Base-by-base conservation (phyloP, 2,888 invertebrate species). In the Norana najaformis region DNA sequence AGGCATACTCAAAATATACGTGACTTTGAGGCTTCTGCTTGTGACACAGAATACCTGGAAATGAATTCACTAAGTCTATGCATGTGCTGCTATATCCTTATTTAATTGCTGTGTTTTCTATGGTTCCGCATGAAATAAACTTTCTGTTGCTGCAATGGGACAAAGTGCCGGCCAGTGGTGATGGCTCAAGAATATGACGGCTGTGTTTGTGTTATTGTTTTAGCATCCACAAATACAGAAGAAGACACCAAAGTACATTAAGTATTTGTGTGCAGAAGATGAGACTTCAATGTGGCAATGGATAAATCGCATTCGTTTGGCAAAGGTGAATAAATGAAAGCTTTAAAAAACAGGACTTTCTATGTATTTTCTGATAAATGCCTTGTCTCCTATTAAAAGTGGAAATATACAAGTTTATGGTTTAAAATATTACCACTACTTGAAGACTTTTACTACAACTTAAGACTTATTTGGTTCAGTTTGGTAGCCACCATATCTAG, bases 241-340 rank as follows among this genome's bases (percentile, higher is more conserved):
- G 92, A 98, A 98, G 95, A 97, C 97, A 93, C 96, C 97, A 93
- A 97, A 98, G 95, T 98, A 97, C 94, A 97, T 99, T 92, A 98
- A 98, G 95, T 99, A 98, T 95, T 96, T 99, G 90, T 99, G 99
- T 95, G 98, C 98, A 82, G 99, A 99, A 94, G 98, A 98, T 95
- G 96, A 97, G 93, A 96, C 96, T 83, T 96, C 97, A 0, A 95
- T 98, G 93, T 97, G 97, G 92, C 96, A 97, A 94, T 99, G 99
- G 99, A 96, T 99, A 93, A 97, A 97, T 20, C 53, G 35, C n/a
- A 89, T 89, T 36, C 41, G 89, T n/a, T 37, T 69, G n/a, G 69
- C 89, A 53, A 89, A 89, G 89, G 89, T 89, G 37, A 47, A 47
- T 69, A 69, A 53, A 1, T 2, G 30, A 53, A 53, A 53, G 53